Base-by-base conservation (phyloP, 2,113 vertebrate genomes). In the Meriones unguiculatus region DNA sequence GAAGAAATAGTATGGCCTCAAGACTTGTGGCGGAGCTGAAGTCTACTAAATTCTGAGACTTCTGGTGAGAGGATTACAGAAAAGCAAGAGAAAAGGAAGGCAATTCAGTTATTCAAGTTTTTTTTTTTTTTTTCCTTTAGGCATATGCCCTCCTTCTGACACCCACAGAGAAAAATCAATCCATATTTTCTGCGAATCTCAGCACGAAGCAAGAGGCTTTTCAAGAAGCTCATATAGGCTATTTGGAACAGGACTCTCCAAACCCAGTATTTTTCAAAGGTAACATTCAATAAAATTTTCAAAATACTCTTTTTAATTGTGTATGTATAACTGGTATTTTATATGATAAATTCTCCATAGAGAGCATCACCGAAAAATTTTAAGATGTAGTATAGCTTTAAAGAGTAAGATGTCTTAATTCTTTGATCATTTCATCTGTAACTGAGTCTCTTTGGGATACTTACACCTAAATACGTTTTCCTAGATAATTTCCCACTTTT, bases 391-490 rank as follows among this genome's bases (percentile, higher is more conserved):
- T 85, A 69, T 78, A 81, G 80, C 87, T 92, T 96, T 91, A 91
- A 97, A 93, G 73, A 72, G 65, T 93, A 82, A 95, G 88, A 52
- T 46, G 52, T 90, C 57, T 62, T 75, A 95, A 94, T 89, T 93
- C 54, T 94, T 62, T 88, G n/a, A 92, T 80, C 4, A n/a, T 94
- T 94, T 96, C 50, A 87, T 89, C 82, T 94, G 91, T 95, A 92
- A 78, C 70, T 89, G 87, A 93, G 77, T 96, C 95, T 91, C 78
- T 94, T 96, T 87, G 96, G 57, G 59, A 84, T 92, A 95, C 87
- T 96, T 93, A 76, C 38, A 94, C 69, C 82, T 80, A 93, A 89
- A 76, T 75, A 88, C 70, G 25, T 91, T 97, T 95, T 96, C 87
- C n/a, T 84, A 80, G 69, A 96, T 93, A 95, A 90, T 9, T 5